These are phyloP conservation scores for Ctenosaura bakeri DNA, from an alignment of 2,797 vertebrate species.

Conservation along the genomic window DNA sequence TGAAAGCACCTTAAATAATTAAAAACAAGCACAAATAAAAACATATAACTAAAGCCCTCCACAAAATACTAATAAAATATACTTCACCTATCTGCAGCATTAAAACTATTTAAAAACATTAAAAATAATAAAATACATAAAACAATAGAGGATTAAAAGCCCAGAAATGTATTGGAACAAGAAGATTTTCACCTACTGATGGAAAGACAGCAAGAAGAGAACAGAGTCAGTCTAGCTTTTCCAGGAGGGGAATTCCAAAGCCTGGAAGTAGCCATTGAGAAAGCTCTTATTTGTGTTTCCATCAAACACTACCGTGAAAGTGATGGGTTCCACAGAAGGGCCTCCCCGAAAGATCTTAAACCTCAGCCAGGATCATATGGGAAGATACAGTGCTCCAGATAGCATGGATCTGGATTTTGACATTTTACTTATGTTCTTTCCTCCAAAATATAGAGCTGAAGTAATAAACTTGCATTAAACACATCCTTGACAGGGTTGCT, in stretches of 20 bases:
- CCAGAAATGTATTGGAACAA: neutral
- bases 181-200: no score
- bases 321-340: neutral
- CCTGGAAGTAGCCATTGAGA: no score
- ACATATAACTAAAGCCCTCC: no score
- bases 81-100: no score
- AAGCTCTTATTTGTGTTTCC: no score
- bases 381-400: neutral
- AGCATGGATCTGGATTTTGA: conserved; percentile 10
- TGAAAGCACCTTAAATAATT: no score
- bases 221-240: no score
- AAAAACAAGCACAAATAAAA: no score
- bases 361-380: neutral
- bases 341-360: neutral
- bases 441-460: conserved; percentile 2
- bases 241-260: no score
- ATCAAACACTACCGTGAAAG: neutral
- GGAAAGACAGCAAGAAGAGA: no score
- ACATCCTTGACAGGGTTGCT: conserved; percentile 42
- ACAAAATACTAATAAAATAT: no score
- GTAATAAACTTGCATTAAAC: conserved; percentile 35
- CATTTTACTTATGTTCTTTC: conserved; percentile 10
- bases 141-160: neutral
- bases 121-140: neutral
- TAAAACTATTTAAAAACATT: neutral